Percentiles rank a stretch among this genome's conserved stretches.
phyloP scores from a whole-genome alignment of 2,888 invertebrate species.

The Lypha dubia region DNA sequence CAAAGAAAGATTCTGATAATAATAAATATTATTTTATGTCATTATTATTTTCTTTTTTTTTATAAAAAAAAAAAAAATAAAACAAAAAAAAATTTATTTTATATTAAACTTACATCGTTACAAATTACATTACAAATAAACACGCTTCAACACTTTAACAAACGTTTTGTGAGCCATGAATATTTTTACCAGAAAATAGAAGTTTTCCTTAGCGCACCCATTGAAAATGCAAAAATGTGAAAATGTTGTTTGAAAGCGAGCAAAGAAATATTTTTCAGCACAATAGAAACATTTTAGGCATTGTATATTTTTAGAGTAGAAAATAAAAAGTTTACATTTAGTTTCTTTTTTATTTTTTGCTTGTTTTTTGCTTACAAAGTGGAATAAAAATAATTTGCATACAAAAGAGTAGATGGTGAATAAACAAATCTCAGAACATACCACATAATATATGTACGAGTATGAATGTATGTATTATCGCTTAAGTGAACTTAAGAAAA shows the following conservation, averaged over 20 bases:
- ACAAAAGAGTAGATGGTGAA: slow-evolving; percentile 37
- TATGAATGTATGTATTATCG: too few species aligned
- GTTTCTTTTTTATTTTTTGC: background rate
- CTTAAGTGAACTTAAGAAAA: slow-evolving; percentile 21
- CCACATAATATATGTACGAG: background rate
- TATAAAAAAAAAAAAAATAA: background rate
- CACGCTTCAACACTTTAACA: background rate
- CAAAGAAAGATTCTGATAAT: background rate
- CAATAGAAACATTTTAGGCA: slow-evolving; percentile 11
- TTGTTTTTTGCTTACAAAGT: slow-evolving; percentile 17
- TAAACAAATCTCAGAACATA: slow-evolving; percentile 12
- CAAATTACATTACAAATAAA: slow-evolving; percentile 15
- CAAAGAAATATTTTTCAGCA: slow-evolving; percentile 10
- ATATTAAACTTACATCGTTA: background rate
- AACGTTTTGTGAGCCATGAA: background rate
- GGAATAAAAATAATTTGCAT: slow-evolving; percentile 40
- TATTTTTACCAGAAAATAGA: background rate
- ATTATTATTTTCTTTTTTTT: background rate
- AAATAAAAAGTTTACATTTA: background rate
- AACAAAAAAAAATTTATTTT: background rate
- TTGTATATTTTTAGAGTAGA: background rate
- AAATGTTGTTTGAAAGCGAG: background rate
- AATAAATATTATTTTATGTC: slow-evolving; percentile 14
- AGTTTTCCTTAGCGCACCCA: background rate
- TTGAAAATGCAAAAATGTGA: slow-evolving; percentile 2